Evolutionary conservation across 2,888 invertebrate species (phyloP), one percentile per base, ranked within the genome.

Genomic region (Desoria tigrina): DNA sequence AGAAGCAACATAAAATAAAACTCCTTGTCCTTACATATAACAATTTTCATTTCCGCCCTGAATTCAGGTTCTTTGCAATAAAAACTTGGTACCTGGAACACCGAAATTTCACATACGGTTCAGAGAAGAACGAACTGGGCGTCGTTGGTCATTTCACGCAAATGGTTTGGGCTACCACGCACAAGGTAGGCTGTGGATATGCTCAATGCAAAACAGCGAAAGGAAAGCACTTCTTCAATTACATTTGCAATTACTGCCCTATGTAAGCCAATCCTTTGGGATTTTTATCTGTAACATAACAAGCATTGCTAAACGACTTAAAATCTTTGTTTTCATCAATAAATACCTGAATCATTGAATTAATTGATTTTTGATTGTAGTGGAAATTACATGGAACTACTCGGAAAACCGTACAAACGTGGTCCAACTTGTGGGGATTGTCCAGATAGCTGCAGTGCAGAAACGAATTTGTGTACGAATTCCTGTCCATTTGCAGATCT

Each of bases 231-330:
- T 91, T 87, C 80, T 90, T 86, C 81, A 90, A 88, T 79, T 91
- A 90, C 79, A 87, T 91, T 28, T 91, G 91, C 80, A 90, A 90
- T 81, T 91, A 91, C 79, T 90, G 90, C 78, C 91, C 91, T 23
- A 87, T 86, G 90, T 90, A 83, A 86, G 87, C 83, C 65, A 18
- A 16, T 45, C 21, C 16, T 39, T 39, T n/a, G n/a, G n/a, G n/a
- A n/a, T n/a, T n/a, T n/a, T 7, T 7, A 32, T 32, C 32, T 32
- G 32, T 32, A 42, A 11, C 23, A 24, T 21, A 32, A 32, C 32
- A 32, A 7, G 32, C 32, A n/a, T n/a, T n/a, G n/a, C n/a, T n/a
- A n/a, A n/a, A n/a, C n/a, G n/a, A n/a, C n/a, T n/a, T n/a, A n/a
- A n/a, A n/a, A n/a, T n/a, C n/a, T n/a, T n/a, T n/a, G n/a, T n/a